Evolutionary conservation across 1,140 invertebrate genomes (phyloP).

Genomic region (Zaprionus ghesquierei): DNA sequence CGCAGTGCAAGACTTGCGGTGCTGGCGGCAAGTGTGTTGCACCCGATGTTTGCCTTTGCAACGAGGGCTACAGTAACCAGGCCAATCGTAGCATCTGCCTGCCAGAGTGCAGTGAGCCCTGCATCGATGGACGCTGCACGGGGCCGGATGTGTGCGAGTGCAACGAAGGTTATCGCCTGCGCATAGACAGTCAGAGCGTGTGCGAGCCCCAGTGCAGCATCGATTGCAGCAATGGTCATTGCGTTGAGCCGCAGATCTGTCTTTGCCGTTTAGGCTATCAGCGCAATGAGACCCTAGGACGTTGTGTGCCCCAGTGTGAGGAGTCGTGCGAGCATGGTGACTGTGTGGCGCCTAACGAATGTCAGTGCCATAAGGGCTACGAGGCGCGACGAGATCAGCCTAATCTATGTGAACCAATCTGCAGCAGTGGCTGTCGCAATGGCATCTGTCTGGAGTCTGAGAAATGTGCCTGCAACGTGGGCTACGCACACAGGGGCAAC

Average conservation of each 20-base stretch:
- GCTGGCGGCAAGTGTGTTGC: conserved; percentile 53
- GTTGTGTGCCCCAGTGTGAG: conserved; percentile 84
- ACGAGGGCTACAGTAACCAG: conserved; percentile 53
- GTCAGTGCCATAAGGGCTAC: conserved; percentile 83
- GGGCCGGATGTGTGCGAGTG: conserved; percentile 82
- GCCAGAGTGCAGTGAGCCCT: conserved; percentile 64
- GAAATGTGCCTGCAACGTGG: conserved; percentile 77
- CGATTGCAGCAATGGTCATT: conserved; percentile 85
- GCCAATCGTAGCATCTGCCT: conserved; percentile 51
- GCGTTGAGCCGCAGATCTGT: conserved; percentile 84
- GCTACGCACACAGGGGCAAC: conserved; percentile 47
- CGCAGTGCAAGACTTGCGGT: conserved; percentile 63
- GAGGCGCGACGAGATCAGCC: conserved; percentile 28
- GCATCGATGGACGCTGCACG: conserved; percentile 82
- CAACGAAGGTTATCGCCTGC: conserved; percentile 37
- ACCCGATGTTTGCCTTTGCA: conserved; percentile 58
- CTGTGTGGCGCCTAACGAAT: conserved; percentile 85
- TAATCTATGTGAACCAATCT: conserved; percentile 64
- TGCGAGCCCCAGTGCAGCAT: conserved; percentile 79
- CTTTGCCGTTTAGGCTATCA: conserved; percentile 84
- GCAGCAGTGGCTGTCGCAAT: conserved; percentile 60
- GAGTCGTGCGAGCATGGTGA: conserved; percentile 85
- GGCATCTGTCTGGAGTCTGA: conserved; percentile 82
- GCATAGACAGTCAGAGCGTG: conserved; percentile 41
- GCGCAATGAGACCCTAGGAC: conserved; percentile 73